Evolutionary conservation across 2,888 invertebrate species (phyloP), one percentile per base, ranked within the genome.

Genomic region (Agrotis exclamationis): DNA sequence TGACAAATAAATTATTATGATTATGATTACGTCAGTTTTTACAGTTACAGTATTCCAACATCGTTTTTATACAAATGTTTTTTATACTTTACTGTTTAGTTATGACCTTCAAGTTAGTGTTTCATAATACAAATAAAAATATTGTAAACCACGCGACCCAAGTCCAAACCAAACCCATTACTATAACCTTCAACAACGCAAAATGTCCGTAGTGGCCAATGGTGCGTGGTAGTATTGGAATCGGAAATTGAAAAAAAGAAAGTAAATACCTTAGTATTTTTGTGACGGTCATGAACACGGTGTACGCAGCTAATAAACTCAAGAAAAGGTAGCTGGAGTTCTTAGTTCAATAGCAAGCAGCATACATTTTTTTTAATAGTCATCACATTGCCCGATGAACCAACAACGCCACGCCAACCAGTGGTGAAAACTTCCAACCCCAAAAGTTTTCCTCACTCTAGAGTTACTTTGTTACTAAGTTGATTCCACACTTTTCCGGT

Each of bases 401-500:
- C n/a, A 76, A 66, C 63, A 56, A 62, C 53, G 48, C 56, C 63
- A 77, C 60, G 33, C 54, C 33, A 51, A 45, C 48, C 44, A 51
- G 60, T 45, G 24, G 39, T 47, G 50, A 67, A 54, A 67, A 62
- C 18, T 74, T 66, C 28, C 56, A 62, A 62, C 24, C 45, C 63
- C 50, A 66, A 79, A 80, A 80, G 66, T 72, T 83, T 78, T 76
- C 71, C 74, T 75, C 11, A 24, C 66, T 72, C 73, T 48, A 73
- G 76, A 80, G 74, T 67, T 73, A 75, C 79, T 77, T 7, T 68
- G 79, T 76, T 78, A 65, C 62, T 82, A 83, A 90, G 85, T 85
- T 92, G 89, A 89, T 94, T 91, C 93, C 78, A 76, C 76, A 89
- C 85, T 86, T 90, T 90, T 86, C 93, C 95, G 92, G 85, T 92